Conservation (phyloP, 2,888 invertebrate genomes). For the Cephus pulcher region DNA sequence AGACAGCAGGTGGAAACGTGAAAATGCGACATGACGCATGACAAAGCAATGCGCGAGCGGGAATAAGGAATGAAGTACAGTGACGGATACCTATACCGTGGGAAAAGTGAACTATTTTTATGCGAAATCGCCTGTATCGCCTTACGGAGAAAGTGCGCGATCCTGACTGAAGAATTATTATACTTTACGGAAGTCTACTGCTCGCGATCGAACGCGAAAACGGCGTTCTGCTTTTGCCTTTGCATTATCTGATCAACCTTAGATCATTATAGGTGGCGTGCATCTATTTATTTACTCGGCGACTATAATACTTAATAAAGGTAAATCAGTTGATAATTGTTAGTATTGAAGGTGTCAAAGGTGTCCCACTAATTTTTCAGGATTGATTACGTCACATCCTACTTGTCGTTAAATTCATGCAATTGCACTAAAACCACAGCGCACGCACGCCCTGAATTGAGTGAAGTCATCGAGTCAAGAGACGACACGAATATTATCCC, state of each 20-base stretch:
- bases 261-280: not conserved
- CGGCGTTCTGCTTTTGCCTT: not conserved
- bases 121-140: not conserved
- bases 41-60: not conserved
- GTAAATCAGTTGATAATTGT: not conserved
- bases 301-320: no score
- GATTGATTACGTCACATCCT: slow-evolving; percentile 18
- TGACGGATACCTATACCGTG: not conserved
- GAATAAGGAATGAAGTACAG: not conserved
- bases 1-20: not conserved
- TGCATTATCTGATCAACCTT: not conserved
- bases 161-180: not conserved
- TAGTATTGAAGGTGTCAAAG: not conserved
- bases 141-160: not conserved
- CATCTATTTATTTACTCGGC: no score
- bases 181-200: not conserved
- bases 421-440: slow-evolving; percentile 14
- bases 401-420: slow-evolving; percentile 11
- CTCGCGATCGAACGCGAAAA: not conserved
- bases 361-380: not conserved
- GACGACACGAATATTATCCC: not conserved
- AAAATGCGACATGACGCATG: not conserved
- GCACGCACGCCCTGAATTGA: not conserved
- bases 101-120: not conserved
- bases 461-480: not conserved